phyloP scores from a whole-genome alignment of 2,797 vertebrate genomes.

The Enteromius fasciolatus region DNA sequence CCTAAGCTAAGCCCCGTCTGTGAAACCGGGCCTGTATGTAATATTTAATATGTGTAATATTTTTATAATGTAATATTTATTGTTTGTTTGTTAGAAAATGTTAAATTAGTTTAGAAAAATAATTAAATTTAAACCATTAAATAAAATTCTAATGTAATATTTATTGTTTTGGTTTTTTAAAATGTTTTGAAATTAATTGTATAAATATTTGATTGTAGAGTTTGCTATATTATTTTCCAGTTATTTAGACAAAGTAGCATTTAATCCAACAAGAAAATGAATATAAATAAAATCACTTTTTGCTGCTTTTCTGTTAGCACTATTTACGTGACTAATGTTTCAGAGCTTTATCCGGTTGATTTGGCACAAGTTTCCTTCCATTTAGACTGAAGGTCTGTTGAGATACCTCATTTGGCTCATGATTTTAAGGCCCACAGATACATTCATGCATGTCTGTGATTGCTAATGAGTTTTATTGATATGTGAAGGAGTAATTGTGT shows the following conservation, averaged over 20 bases:
- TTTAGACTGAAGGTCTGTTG: slow-evolving; percentile 1
- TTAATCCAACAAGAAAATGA: not conserved
- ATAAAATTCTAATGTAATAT: not conserved
- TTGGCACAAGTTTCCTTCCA: not conserved
- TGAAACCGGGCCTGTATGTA: too few species aligned
- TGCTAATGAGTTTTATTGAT: slow-evolving; percentile 3
- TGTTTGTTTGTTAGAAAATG: not conserved
- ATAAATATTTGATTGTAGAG: not conserved
- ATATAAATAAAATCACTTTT: not conserved
- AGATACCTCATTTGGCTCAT: not conserved
- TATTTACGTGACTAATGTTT: not conserved
- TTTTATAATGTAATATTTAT: too few species aligned
- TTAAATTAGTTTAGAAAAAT: not conserved
- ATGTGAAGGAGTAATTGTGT: not conserved
- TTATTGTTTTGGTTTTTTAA: not conserved
- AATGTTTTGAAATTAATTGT: not conserved
- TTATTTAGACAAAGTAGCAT: not conserved
- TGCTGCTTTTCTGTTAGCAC: not conserved
- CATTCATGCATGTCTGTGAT: not conserved
- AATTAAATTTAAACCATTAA: not conserved
- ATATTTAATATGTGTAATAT: too few species aligned
- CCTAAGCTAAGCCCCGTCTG: too few species aligned
- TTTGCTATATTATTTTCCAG: not conserved
- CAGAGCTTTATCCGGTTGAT: not conserved
- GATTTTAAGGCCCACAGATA: slow-evolving; percentile 13